Conservation (phyloP, 2,888 invertebrate species). For the Lepeophtheirus nordmannii region DNA sequence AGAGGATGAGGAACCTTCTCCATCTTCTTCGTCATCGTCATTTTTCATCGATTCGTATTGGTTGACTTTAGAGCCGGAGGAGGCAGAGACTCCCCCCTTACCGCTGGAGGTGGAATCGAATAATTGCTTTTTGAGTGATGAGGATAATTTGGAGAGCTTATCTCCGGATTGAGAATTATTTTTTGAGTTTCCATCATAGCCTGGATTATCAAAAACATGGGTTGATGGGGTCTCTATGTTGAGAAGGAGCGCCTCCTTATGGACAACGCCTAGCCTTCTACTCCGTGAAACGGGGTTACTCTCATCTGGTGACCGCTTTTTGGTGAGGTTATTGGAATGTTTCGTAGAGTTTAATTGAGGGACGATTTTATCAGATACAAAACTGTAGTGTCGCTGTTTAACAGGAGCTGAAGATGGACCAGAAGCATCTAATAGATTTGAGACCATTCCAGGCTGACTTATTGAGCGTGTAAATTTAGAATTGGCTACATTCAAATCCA, state of each 20-base stretch:
- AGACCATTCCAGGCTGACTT: conserved; percentile 9
- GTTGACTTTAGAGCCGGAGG: background rate
- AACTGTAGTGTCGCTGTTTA: background rate
- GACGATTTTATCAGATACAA: background rate
- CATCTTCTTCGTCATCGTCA: background rate
- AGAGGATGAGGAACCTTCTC: background rate
- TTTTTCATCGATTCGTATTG: background rate
- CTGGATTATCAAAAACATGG: background rate
- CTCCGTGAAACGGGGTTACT: background rate
- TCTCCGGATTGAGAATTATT: background rate
- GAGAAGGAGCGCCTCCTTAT: background rate
- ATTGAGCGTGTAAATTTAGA: conserved; percentile 11
- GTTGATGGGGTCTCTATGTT: background rate
- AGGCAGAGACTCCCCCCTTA: background rate
- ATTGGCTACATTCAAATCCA: conserved; percentile 7
- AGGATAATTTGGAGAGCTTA: background rate
- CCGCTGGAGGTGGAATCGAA: background rate
- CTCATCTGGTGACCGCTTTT: background rate
- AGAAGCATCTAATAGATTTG: background rate
- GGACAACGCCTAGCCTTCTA: background rate
- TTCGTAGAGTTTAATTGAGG: background rate
- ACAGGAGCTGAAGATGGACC: background rate
- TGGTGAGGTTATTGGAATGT: background rate
- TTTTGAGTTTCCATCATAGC: background rate
- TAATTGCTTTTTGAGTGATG: background rate